Evolutionary conservation across 2,888 invertebrate species (phyloP).

Genomic region (Troides helena): DNA sequence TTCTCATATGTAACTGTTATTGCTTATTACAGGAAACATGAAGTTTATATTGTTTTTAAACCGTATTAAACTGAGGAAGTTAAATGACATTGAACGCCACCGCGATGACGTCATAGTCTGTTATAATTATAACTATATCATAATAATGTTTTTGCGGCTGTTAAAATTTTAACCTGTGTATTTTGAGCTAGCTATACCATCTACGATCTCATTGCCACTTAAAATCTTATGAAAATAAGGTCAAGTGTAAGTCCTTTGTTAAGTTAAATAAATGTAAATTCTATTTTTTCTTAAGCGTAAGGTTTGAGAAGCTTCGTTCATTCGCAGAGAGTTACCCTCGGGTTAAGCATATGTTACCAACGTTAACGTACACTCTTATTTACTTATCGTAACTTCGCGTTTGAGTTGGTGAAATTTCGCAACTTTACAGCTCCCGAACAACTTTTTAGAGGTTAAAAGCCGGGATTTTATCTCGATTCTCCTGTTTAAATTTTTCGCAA

Average conservation of each 20-base stretch:
- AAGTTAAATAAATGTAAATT: background rate
- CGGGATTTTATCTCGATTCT: constrained; percentile 27
- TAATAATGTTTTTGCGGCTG: background rate
- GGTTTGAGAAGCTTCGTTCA: constrained; percentile 3
- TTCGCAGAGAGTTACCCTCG: background rate
- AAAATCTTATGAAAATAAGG: too few species aligned
- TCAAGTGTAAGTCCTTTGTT: too few species aligned
- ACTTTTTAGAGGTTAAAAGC: constrained; percentile 25
- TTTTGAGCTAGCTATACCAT: background rate
- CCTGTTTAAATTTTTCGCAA: constrained; percentile 21
- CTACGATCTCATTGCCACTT: too few species aligned
- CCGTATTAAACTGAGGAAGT: background rate
- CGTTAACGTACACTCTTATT: constrained; percentile 24
- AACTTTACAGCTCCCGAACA: constrained; percentile 16
- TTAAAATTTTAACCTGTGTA: background rate
- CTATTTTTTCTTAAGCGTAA: background rate
- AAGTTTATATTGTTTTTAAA: background rate
- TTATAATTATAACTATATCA: background rate
- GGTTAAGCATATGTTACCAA: background rate
- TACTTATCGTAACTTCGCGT: constrained; percentile 25
- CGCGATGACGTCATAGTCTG: background rate
- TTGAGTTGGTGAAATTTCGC: constrained; percentile 18
- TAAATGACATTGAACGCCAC: background rate
- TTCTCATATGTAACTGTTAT: background rate
- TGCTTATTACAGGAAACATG: background rate